Base-by-base conservation (phyloP, 2,797 vertebrate genomes). In the Sebastes melanostomus region DNA sequence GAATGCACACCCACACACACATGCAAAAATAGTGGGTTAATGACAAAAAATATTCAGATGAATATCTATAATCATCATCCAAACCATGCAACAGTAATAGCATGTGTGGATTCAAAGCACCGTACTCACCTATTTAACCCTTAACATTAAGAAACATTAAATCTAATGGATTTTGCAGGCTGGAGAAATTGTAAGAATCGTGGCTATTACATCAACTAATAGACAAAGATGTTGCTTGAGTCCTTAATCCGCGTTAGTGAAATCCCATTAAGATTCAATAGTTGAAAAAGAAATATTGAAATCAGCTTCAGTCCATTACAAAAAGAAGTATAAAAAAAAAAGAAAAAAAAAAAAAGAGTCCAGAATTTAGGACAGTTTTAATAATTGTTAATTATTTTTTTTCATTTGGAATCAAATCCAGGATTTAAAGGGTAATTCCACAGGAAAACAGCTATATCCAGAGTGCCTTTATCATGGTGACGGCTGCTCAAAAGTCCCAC, bases 371-470 rank as follows among this genome's bases (percentile, higher is more conserved):
- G 79, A 62, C 61, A 81, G 76, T 61, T 88, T 71, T 85, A 75
- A 84, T 86, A 77, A 91, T 29, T 82, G 80, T 85, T 83, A 86
- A 87, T 86, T 86, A 29, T 76, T 85, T 77, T 78, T 80, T 81
- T 90, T 81, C 71, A 70, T 86, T 88, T 84, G 72, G 81, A 87
- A 81, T 90, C 87, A 88, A 91, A 93, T 94, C 92, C 94, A 86
- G 88, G 90, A 90, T 90, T 94, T 90, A 93, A 91, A 92, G 86
- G 89, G 91, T 94, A 94, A 94, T 93, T 95, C 95, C 93, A 93
- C 90, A 86, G 92, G 88, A 94, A 91, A 92, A 85, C 86, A 77
- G 91, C 92, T 93, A 88, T 67, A 94, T 95, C 94, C 94, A 93
- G 85, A 93, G 87, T 52, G 84, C 66, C 90, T 85, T 84, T 91